A percentile compares a stretch with the other conserved stretches of the same genome.
Conservation (phyloP, 2,888 invertebrate species). For the Neoaliturus tenellus region DNA sequence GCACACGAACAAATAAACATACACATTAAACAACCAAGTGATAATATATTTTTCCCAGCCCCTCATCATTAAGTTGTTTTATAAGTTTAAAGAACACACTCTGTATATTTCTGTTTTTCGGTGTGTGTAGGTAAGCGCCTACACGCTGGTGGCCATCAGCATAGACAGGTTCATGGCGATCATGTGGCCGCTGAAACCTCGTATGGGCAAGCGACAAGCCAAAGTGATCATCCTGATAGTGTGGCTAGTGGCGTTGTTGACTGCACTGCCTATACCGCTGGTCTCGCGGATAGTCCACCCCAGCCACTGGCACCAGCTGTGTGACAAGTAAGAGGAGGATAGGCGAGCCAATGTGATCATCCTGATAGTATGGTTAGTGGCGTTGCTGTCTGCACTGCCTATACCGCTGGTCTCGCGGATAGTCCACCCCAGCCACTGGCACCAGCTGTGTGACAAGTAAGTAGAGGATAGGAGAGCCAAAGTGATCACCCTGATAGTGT, state of each 20-base stretch:
- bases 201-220: slow-evolving; percentile 84
- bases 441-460: slow-evolving; percentile 70
- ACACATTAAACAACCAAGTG: too few relatives aligned
- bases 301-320: slow-evolving; percentile 75
- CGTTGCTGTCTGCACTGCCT: slow-evolving; percentile 87
- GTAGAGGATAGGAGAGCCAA: slow-evolving; percentile 77
- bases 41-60: too few relatives aligned
- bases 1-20: too few relatives aligned
- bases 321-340: slow-evolving; percentile 63
- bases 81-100: too few relatives aligned
- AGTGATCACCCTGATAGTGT: slow-evolving; percentile 82
- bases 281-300: slow-evolving; percentile 83
- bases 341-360: slow-evolving; percentile 84
- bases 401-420: slow-evolving; percentile 85
- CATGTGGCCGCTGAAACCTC: slow-evolving; percentile 89
- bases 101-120: too few relatives aligned
- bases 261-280: slow-evolving; percentile 88
- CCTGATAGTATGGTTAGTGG: slow-evolving; percentile 83
- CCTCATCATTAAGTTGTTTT: too few relatives aligned
- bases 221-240: slow-evolving; percentile 82
- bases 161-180: slow-evolving; percentile 94
- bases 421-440: slow-evolving; percentile 79
- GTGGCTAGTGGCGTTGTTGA: slow-evolving; percentile 85
- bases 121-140: slow-evolving; percentile 87
- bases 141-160: slow-evolving; percentile 93